phyloP scores from a whole-genome alignment of 2,888 invertebrate genomes.

The Bembecia ichneumoniformis region DNA sequence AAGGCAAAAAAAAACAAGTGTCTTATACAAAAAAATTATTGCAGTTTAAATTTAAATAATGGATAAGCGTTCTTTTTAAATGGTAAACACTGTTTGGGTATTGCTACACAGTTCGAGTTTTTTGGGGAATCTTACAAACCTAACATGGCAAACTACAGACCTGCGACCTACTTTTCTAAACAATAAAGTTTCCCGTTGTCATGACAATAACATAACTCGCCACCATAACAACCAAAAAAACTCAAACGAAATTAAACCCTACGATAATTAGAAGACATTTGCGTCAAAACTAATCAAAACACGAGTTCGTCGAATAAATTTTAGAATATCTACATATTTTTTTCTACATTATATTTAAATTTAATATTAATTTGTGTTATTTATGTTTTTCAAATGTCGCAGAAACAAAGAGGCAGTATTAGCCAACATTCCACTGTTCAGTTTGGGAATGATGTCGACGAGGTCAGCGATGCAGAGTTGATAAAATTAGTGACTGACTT shows the following conservation, averaged over 20 bases:
- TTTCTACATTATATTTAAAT: too few relatives aligned
- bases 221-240: neutral
- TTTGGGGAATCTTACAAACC: too few relatives aligned
- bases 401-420: conserved; percentile 17
- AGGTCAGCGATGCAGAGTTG: conserved; percentile 43
- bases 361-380: neutral
- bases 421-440: conserved; percentile 44
- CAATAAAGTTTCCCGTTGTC: neutral
- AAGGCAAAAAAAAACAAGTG: too few relatives aligned
- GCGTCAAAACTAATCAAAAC: neutral
- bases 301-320: neutral
- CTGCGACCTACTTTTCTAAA: neutral
- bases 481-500: conserved; percentile 40
- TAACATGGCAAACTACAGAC: too few relatives aligned
- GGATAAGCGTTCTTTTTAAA: too few relatives aligned
- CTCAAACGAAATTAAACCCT: neutral
- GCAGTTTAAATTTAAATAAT: too few relatives aligned
- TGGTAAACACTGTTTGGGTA: too few relatives aligned
- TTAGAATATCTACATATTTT: neutral
- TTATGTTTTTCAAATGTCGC: neutral
- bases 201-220: neutral
- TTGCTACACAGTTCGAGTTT: too few relatives aligned
- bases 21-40: too few relatives aligned
- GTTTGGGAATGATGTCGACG: conserved; percentile 31
- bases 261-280: neutral